phyloP scores from a whole-genome alignment of 2,113 vertebrate genomes.

The Lynx canadensis region DNA sequence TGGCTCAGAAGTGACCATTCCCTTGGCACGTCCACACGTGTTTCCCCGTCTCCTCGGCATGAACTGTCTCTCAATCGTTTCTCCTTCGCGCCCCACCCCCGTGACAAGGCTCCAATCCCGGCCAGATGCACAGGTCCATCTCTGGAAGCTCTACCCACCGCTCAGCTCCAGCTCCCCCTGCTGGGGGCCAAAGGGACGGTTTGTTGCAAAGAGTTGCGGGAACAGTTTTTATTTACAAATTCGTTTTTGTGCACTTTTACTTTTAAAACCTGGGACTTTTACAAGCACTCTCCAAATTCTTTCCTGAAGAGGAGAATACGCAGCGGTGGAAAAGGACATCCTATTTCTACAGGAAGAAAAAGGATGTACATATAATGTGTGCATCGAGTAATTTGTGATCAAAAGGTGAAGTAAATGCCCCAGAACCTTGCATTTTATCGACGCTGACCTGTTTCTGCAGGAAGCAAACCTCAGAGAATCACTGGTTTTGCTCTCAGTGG shows the following conservation, averaged over 20 bases:
- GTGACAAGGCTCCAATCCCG: neutral
- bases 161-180: conserved; percentile 61
- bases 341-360: conserved; percentile 43
- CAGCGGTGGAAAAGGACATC: neutral
- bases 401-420: neutral
- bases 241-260: neutral
- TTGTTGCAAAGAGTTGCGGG: neutral
- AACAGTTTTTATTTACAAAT: neutral
- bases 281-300: neutral
- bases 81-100: fast-evolving
- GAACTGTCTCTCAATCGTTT: neutral
- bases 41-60: neutral
- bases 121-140: too few relatives aligned
- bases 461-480: neutral
- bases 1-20: neutral
- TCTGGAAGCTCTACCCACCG: neutral
- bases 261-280: conserved; percentile 20
- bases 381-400: neutral
- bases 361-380: neutral
- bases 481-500: neutral
- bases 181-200: conserved; percentile 38
- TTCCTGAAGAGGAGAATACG: neutral
- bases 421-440: neutral
- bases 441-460: neutral
- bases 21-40: neutral